Evolutionary conservation across 2,888 invertebrate genomes (phyloP).

Genomic region (Aquatica leii): DNA sequence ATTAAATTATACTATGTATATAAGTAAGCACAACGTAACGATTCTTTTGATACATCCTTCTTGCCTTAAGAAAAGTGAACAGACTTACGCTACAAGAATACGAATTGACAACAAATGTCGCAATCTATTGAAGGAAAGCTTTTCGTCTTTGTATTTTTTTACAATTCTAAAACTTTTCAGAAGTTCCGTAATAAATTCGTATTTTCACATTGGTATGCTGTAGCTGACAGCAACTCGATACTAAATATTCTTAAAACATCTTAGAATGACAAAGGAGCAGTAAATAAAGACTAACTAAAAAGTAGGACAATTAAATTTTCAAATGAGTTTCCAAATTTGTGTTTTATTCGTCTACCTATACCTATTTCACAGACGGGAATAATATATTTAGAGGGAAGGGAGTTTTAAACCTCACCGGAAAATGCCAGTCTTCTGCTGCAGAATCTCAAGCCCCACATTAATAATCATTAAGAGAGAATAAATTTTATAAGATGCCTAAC

Average conservation of each 20-base stretch:
- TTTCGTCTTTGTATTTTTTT: conserved; percentile 32
- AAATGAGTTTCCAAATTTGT: conserved; percentile 24
- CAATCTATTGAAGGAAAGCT: conserved; percentile 35
- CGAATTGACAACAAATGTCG: conserved; percentile 35
- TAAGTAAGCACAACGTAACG: conserved; percentile 20
- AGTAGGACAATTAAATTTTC: conserved; percentile 24
- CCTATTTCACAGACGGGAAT: not conserved
- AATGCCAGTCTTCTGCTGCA: not conserved
- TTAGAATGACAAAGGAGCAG: conserved; percentile 6
- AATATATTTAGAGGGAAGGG: not conserved
- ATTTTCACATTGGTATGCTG: conserved; percentile 29
- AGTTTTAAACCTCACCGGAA: not conserved
- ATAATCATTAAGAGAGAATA: too few relatives aligned
- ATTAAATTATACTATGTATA: conserved; percentile 2
- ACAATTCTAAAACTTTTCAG: conserved; percentile 28
- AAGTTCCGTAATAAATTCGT: conserved; percentile 31
- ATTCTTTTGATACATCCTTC: conserved; percentile 29
- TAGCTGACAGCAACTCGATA: conserved; percentile 16
- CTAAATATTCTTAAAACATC: conserved; percentile 27
- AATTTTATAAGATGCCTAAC: too few relatives aligned
- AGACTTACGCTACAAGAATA: conserved; percentile 28
- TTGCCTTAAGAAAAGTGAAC: conserved; percentile 35
- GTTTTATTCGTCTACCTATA: conserved; percentile 14
- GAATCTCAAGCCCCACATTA: too few relatives aligned
- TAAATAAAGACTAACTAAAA: conserved; percentile 18